Evolutionary conservation across 2,888 invertebrate genomes (phyloP).

Genomic region (Capitulum mitella): DNA sequence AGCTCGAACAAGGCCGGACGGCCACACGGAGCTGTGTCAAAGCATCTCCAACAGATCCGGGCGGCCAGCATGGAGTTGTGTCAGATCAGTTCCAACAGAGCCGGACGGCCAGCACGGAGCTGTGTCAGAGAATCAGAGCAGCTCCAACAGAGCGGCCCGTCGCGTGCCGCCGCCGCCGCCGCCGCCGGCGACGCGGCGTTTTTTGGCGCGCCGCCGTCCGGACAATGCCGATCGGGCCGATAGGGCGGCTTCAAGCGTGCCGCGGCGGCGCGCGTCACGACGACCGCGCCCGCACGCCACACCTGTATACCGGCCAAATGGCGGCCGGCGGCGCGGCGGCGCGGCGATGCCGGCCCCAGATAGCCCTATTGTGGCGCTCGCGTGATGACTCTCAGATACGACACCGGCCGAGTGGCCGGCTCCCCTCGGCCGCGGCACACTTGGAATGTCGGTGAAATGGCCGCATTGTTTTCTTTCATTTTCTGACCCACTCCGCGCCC

Average conservation of each 20-base stretch:
- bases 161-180: background rate
- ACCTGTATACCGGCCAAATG: constrained; percentile 3
- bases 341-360: background rate
- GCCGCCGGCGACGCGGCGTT: constrained; percentile 1
- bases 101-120: too few species aligned
- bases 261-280: constrained; percentile 7
- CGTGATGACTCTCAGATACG: background rate
- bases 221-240: background rate
- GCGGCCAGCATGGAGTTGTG: too few species aligned
- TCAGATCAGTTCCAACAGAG: too few species aligned
- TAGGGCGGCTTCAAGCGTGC: background rate
- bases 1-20: too few species aligned
- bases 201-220: constrained; percentile 11
- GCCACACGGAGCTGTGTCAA: too few species aligned
- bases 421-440: background rate
- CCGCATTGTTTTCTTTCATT: background rate
- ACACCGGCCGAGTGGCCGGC: background rate
- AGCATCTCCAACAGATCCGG: too few species aligned
- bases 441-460: background rate
- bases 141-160: too few species aligned
- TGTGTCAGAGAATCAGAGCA: too few species aligned
- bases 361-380: constrained; percentile 5
- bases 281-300: background rate
- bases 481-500: background rate
- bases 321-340: background rate